Base-by-base conservation (phyloP, 2,797 vertebrate genomes). In the Sebastes umbrosus region DNA sequence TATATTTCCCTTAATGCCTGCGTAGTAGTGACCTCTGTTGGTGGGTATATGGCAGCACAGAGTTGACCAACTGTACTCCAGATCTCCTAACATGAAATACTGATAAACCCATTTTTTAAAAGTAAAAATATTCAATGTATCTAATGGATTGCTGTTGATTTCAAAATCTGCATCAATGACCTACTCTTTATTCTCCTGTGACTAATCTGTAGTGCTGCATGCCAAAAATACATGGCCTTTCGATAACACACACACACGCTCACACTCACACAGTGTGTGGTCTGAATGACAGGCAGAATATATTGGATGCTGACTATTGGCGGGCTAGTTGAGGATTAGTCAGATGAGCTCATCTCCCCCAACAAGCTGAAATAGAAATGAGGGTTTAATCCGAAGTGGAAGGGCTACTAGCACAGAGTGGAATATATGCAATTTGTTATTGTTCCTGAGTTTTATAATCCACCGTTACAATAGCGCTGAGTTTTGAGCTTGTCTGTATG, bases 281-380 rank as follows among this genome's bases (percentile, higher is more conserved):
- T 77, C 77, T 91, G 84, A 87, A 84, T 90, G 88, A 76, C 87
- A 91, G 90, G 85, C 85, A 70, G 87, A 80, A 87, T 89, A 50
- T 54, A 91, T 79, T 90, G 79, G 81, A 90, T 82, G 79, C 57
- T 58, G 83, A 88, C 88, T 91, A 90, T 94, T 93, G 93, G 91
- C 88, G 25, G 78, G 87, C 82, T 92, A 86, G 73, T 76, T 83
- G 83, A 89, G 93, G 94, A 93, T 94, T 94, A 94, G 91, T 86
- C 75, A 34, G 7, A 69, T 90, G 87, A 94, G 88, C 83, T 90
- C 87, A 90, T 86, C 91, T 82, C 34, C 32, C 58, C 79, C 75
- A 87, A 88, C 91, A 90, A 82, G 67, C 86, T 76, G 84, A 87
- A 92, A 92, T 87, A 88, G 84, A 92, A 92, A 92, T 90, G 84